Base-by-base conservation (phyloP, 1,140 invertebrate genomes). In the Pomacea maculata region DNA sequence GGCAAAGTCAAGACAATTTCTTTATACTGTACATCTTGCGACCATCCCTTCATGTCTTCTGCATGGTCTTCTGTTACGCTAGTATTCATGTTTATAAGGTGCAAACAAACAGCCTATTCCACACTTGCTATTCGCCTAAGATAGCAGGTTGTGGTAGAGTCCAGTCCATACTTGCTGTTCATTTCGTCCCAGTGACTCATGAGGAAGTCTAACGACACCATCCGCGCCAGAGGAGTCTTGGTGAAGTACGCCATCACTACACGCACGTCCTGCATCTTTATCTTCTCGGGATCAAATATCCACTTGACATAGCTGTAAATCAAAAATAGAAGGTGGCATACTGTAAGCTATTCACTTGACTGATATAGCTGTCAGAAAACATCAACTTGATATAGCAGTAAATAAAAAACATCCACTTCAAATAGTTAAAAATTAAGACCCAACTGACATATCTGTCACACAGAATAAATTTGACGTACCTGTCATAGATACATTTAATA, bases 101-200 rank as follows among this genome's bases (percentile, higher is more conserved):
- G 34, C 34, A 6, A 45, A 45, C 2, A 45, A 45, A 45, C 34
- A 45, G 34, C 34, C 34, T 45, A 45, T 2, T 45, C 34, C 34
- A 45, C 34, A 45, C 34, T 45, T 45, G 34, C 3, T 45, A 45
- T 45, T 45, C 34, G 3, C 6, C 34, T 45, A 45, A 45, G 34
- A n/a, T 6, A 45, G 2, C 34, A 45, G 34, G 34, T 6, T 45
- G 34, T 2, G 34, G 8, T 0, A 17, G 57, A 14, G 57, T 61
- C 1, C 57, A 61, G 57, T 11, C 15, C 57, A 79, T 83, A 89
- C 88, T 82, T 83, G 73, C 83, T 79, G 77, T 88, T 87, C 45
- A 90, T 83, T 64, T 86, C 83, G 19, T 89, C 84, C 89, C 89
- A 90, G 57, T 85, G 85, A 45, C 83, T 89, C 85, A 89, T 85